These are phyloP conservation scores for Strigamia transsilvanica DNA, from an alignment of 2,888 invertebrate genomes.

Conservation along the genomic window DNA sequence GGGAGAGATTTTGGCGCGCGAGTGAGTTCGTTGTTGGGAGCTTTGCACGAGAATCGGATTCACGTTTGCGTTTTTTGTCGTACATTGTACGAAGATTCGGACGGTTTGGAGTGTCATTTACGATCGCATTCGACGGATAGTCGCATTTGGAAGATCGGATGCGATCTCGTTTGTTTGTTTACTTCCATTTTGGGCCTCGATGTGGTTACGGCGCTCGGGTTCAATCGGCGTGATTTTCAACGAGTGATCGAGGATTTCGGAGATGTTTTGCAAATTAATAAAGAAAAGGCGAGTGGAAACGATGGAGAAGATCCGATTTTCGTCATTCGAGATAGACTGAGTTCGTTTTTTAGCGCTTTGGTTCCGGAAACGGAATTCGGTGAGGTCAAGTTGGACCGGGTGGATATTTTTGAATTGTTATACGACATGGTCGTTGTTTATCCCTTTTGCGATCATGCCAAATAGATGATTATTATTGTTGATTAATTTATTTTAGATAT, in stretches of 20 bases:
- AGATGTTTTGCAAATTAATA: neutral
- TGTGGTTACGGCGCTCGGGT: neutral
- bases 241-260: neutral
- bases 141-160: slow-evolving; percentile 35
- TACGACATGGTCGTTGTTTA: slow-evolving; percentile 48
- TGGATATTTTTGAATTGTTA: neutral
- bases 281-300: neutral
- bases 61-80: slow-evolving; percentile 9
- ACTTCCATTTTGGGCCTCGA: slow-evolving; percentile 48
- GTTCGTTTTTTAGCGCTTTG: neutral
- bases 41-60: neutral
- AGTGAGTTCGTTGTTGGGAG: neutral
- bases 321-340: neutral
- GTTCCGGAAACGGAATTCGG: neutral
- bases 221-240: neutral
- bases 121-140: slow-evolving; percentile 13
- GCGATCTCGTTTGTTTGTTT: slow-evolving; percentile 34
- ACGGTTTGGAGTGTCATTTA: neutral
- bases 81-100: neutral
- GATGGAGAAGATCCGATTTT: neutral
- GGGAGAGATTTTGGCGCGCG: neutral
- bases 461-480: neutral
- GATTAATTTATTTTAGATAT: neutral
- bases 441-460: slow-evolving; percentile 1
- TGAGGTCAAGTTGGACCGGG: neutral